phyloP scores from a whole-genome alignment of 2,888 invertebrate species.

The Stenolophus ochropezus region DNA sequence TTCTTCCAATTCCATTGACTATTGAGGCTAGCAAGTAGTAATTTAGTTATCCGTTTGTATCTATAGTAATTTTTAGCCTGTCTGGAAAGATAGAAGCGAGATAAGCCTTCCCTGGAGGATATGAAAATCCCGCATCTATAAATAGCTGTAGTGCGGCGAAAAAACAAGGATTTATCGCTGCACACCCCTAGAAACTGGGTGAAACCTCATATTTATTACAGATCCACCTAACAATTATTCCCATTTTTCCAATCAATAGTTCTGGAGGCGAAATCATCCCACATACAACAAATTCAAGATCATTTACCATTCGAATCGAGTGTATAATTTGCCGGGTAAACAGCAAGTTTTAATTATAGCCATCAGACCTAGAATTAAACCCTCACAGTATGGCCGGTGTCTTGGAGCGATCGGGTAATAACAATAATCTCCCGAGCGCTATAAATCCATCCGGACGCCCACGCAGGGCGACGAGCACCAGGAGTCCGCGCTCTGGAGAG shows the following conservation, averaged over 20 bases:
- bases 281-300: slow-evolving; percentile 38
- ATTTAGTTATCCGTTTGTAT: neutral
- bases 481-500: slow-evolving; percentile 37
- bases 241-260: slow-evolving; percentile 36
- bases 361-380: slow-evolving; percentile 46
- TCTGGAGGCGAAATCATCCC: slow-evolving; percentile 36
- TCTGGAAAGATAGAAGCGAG: neutral
- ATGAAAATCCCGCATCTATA: neutral
- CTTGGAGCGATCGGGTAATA: slow-evolving; percentile 51
- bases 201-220: slow-evolving; percentile 33
- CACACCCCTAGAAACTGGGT: slow-evolving; percentile 29
- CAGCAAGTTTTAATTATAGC: slow-evolving; percentile 49
- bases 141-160: neutral
- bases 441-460: slow-evolving; percentile 54
- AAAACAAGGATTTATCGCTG: slow-evolving; percentile 3
- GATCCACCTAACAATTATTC: slow-evolving; percentile 31
- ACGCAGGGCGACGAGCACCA: slow-evolving; percentile 32
- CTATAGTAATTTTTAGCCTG: neutral
- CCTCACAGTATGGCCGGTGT: neutral
- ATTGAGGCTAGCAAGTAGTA: neutral
- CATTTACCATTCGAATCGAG: slow-evolving; percentile 35
- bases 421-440: slow-evolving; percentile 50
- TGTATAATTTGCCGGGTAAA: slow-evolving; percentile 44
- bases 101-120: neutral
- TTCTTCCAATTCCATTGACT: neutral